phyloP scores from a whole-genome alignment of 2,113 vertebrate genomes.

The Pseudorasbora parva region DNA sequence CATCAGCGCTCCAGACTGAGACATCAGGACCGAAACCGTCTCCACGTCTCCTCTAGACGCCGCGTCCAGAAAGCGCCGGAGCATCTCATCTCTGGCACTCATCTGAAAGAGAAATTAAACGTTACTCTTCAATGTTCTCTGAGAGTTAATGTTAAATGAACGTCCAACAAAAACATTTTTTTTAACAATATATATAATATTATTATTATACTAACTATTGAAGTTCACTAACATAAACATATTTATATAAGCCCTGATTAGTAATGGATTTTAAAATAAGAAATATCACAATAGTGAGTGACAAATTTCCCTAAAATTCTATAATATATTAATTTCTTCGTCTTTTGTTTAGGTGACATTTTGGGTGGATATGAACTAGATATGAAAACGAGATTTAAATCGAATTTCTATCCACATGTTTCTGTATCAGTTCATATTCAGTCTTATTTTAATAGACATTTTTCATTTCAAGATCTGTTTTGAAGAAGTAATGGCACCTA shows the following conservation, averaged over 20 bases:
- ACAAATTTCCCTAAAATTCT: background rate
- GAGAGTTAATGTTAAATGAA: no score
- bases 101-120: slow-evolving; percentile 40
- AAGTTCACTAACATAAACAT: background rate
- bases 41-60: slow-evolving; percentile 82
- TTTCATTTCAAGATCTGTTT: background rate
- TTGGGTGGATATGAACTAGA: background rate
- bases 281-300: background rate
- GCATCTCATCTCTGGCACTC: slow-evolving; percentile 70
- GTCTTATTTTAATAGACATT: background rate
- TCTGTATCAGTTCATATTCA: background rate
- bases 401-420: background rate
- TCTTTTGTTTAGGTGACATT: background rate
- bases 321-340: no score
- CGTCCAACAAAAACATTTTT: no score
- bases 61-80: slow-evolving; percentile 77
- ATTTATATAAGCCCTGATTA: background rate
- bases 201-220: background rate
- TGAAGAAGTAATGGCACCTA: background rate
- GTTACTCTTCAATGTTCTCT: no score
- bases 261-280: background rate
- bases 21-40: slow-evolving; percentile 74
- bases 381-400: background rate
- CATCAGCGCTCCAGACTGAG: slow-evolving; percentile 73
- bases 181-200: no score